phyloP scores from a whole-genome alignment of 1,140 invertebrate species.

The Riptortus pedestris region DNA sequence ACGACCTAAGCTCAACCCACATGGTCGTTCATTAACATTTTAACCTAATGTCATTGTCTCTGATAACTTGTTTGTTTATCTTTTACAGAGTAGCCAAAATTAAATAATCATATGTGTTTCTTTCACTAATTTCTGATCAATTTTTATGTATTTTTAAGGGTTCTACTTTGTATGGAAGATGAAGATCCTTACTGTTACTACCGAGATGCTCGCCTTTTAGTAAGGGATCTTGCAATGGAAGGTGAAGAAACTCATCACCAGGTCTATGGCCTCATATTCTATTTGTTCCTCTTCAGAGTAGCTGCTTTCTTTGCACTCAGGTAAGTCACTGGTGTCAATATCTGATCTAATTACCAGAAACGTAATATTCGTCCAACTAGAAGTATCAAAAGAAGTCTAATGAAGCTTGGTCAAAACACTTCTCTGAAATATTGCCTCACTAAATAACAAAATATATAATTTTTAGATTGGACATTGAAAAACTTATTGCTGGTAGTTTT shows the following conservation, averaged over 20 bases:
- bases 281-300: slow-evolving; percentile 39
- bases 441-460: too few relatives aligned
- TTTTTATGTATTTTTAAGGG: slow-evolving; percentile 20
- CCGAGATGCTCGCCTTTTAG: slow-evolving; percentile 32
- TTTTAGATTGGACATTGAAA: too few relatives aligned
- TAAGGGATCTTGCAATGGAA: slow-evolving; percentile 43
- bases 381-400: too few relatives aligned
- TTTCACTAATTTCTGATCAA: too few relatives aligned
- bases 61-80: background rate
- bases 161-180: slow-evolving; percentile 28
- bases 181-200: slow-evolving; percentile 33
- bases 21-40: too few relatives aligned
- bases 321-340: slow-evolving; percentile 18
- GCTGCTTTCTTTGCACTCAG: slow-evolving; percentile 37
- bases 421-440: too few relatives aligned
- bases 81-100: background rate
- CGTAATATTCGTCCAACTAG: slow-evolving; percentile 35
- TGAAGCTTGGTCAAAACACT: too few relatives aligned
- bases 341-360: slow-evolving; percentile 25
- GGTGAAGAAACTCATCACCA: slow-evolving; percentile 32
- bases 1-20: too few relatives aligned
- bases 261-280: slow-evolving; percentile 38
- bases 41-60: too few relatives aligned
- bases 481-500: too few relatives aligned
- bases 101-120: background rate